Conservation (phyloP, 2,797 vertebrate species). For the Bufotes viridis region DNA sequence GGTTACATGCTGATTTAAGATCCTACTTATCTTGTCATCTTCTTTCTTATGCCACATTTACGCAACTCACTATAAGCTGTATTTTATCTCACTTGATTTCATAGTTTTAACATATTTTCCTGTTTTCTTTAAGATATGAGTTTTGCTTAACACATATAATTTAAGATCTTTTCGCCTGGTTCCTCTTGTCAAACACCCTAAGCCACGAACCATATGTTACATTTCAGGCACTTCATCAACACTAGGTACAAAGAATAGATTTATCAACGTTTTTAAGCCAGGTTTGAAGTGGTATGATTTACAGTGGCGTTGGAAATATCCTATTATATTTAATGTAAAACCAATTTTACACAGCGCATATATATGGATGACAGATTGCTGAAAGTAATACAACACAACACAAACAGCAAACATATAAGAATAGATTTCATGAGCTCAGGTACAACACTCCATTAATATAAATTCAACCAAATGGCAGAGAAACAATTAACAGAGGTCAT, state of each 20-base stretch:
- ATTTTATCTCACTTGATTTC: constrained; percentile 61
- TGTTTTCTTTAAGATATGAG: constrained; percentile 69
- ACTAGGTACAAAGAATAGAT: constrained; percentile 1
- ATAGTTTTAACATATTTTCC: constrained; percentile 39
- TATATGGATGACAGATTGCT: constrained; percentile 20
- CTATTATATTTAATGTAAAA: constrained; percentile 37
- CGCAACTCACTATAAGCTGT: constrained; percentile 61
- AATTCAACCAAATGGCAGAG: neutral
- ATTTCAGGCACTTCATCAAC: constrained; percentile 31
- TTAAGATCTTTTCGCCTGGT: constrained; percentile 63
- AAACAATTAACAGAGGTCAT: neutral
- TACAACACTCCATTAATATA: neutral
- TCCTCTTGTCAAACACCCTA: constrained; percentile 41
- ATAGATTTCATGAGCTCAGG: neutral
- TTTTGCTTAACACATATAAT: constrained; percentile 68
- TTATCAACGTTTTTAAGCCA: constrained; percentile 13
- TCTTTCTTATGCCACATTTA: constrained; percentile 6
- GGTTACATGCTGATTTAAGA: constrained; percentile 50
- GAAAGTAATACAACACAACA: neutral
- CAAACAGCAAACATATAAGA: neutral
- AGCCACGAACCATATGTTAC: constrained; percentile 55
- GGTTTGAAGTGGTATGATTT: constrained; percentile 18
- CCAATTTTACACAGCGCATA: constrained; percentile 13
- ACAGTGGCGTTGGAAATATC: constrained; percentile 20
- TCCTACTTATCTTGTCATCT: constrained; percentile 47